These are phyloP conservation scores for Eupithecia tripunctaria DNA, from an alignment of 2,888 invertebrate genomes.

Conservation along the genomic window DNA sequence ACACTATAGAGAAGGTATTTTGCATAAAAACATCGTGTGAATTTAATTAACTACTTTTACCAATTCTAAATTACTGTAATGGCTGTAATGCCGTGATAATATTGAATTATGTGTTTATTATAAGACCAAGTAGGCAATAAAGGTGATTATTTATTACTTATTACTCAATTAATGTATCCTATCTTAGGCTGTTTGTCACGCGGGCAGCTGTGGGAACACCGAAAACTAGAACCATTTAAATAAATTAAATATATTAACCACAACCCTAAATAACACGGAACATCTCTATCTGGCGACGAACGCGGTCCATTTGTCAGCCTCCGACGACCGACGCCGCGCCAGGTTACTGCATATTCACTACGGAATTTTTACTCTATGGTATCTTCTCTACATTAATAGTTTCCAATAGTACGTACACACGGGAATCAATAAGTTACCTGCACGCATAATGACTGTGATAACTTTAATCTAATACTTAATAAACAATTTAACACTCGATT, in stretches of 20 bases:
- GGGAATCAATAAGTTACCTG: conserved; percentile 21
- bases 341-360: neutral
- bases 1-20: neutral
- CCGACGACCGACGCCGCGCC: neutral
- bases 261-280: conserved; percentile 24
- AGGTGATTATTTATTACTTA: conserved; percentile 4
- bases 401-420: neutral
- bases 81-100: neutral
- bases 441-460: conserved; percentile 25
- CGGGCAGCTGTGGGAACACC: conserved; percentile 25
- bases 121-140: neutral
- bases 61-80: neutral
- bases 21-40: neutral
- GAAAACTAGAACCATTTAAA: conserved; percentile 27
- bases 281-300: conserved; percentile 39
- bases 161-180: conserved; percentile 24
- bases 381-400: neutral
- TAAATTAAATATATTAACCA: conserved; percentile 28
- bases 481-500: neutral
- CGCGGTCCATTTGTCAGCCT: conserved; percentile 32
- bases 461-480: conserved; percentile 29
- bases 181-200: conserved; percentile 25
- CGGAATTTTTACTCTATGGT: neutral
- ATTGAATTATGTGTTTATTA: neutral
- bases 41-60: neutral